A percentile compares a stretch with the other conserved stretches of the same genome.
phyloP scores from a whole-genome alignment of 2,113 vertebrate genomes.

The Hystrix brachyura region DNA sequence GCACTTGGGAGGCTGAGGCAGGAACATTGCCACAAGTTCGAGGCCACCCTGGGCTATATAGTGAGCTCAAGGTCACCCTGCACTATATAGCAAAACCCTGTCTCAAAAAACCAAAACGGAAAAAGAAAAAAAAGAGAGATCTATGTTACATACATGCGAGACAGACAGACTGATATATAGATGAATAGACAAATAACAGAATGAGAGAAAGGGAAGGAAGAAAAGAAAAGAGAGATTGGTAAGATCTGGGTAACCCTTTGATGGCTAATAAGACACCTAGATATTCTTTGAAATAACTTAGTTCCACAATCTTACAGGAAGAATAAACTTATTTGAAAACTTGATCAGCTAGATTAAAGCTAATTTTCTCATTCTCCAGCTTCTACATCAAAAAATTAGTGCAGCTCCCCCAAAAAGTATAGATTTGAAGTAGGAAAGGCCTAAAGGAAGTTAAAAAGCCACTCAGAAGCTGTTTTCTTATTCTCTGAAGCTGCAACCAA shows the following conservation, averaged over 20 bases:
- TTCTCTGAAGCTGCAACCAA: not conserved
- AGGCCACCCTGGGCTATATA: too few species aligned
- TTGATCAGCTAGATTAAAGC: conserved; percentile 50
- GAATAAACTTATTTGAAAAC: conserved; percentile 50
- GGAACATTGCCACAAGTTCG: too few species aligned
- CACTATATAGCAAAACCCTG: too few species aligned
- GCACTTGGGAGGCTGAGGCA: too few species aligned
- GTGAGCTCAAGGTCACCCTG: too few species aligned
- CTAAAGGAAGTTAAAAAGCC: not conserved
- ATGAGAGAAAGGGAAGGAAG: not conserved
- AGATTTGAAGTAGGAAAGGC: not conserved
- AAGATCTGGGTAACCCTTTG: not conserved
- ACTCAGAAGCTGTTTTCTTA: not conserved
- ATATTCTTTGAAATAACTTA: conserved; percentile 32
- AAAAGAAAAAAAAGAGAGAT: too few species aligned
- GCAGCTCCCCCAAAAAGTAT: not conserved
- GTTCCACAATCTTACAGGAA: conserved; percentile 2
- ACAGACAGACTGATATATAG: not conserved
- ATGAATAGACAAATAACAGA: not conserved
- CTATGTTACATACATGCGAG: not conserved
- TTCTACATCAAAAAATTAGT: conserved; percentile 16
- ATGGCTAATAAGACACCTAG: not conserved
- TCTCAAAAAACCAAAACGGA: too few species aligned
- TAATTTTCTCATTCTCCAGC: conserved; percentile 28
- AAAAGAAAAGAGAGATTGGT: not conserved